Evolutionary conservation across 2,113 vertebrate genomes (phyloP), one percentile per base, ranked within the genome.

Genomic region (Trematocara variabile): DNA sequence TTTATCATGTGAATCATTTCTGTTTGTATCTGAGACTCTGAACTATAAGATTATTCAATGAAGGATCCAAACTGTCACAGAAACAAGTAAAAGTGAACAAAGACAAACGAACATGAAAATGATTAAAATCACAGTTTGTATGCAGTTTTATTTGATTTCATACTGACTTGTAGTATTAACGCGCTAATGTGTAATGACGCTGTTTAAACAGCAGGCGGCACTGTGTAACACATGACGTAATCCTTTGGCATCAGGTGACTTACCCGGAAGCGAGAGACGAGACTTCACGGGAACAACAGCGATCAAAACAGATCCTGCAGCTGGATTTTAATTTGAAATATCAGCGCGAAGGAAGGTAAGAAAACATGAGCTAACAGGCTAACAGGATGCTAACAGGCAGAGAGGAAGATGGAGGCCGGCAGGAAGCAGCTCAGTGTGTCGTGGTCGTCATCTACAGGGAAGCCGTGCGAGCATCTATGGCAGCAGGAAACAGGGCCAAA

Each of bases 301-400:
- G 11, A 55, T 8, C 8, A 18, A 48, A 80, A 80, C 18, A 60
- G 8, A 77, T 22, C 25, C 41, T 30, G 10, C n/a, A 56, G 48
- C 75, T 54, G 33, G 34, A 6, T 53, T 91, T 85, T 85, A 80
- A 65, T 77, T 41, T 68, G 56, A 90, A 88, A 75, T 58, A 68
- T 86, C 75, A 82, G 54, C 68, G 22, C 46, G 68, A 83, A 82
- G 73, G 87, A 90, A 93, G 92, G 92, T 93, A 77, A 83, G 92
- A 79, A 8, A 8, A 13, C 55, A 25, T 8, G 20, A 22, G 12
- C 34, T 81, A 8, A 54, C 6, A 48, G 28, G 41, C 9, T 48
- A 48, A 28, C 13, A 2, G 18, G 11, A 11, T 46, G 56, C n/a
- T 65, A 65, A 44, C 22, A 44, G 13, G 22, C 20, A 16, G 39